A percentile compares a stretch with the other conserved stretches of the same genome.
These are phyloP conservation scores for Strix aluco DNA, from an alignment of 2,113 vertebrate species.

Conservation along the genomic window DNA sequence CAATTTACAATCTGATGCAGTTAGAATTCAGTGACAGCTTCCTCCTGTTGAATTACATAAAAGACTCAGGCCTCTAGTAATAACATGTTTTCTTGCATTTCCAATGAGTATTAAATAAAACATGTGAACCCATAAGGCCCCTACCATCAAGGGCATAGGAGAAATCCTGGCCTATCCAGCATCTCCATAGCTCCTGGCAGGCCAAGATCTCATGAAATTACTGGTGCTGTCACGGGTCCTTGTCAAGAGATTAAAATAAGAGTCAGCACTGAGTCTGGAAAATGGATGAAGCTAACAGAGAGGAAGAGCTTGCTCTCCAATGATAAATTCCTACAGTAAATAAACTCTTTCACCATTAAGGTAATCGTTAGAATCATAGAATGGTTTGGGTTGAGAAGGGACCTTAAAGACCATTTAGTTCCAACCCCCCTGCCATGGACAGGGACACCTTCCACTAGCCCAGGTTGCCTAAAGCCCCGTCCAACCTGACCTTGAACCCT, in stretches of 20 bases:
- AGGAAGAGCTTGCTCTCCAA: accelerated
- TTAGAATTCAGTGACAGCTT: neutral
- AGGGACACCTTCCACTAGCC: no score
- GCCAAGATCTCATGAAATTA: neutral
- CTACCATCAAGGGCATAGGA: no score
- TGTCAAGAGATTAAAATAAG: neutral
- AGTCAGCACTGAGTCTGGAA: neutral
- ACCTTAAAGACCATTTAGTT: no score
- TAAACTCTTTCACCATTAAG: neutral
- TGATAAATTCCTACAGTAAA: neutral
- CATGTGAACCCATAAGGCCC: accelerated
- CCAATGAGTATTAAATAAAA: neutral
- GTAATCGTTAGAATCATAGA: no score
- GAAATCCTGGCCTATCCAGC: neutral
- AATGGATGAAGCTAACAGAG: neutral
- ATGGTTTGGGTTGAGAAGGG: no score
- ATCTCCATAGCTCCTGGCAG: neutral
- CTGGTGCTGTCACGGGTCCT: neutral
- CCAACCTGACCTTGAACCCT: no score
- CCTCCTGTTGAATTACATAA: neutral
- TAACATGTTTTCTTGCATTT: neutral
- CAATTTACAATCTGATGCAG: neutral
- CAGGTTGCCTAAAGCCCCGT: no score
- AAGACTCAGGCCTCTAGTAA: neutral
- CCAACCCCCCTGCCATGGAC: no score